Evolutionary conservation across 2,888 invertebrate genomes (phyloP).

Genomic region (Pimpla rufipes): DNA sequence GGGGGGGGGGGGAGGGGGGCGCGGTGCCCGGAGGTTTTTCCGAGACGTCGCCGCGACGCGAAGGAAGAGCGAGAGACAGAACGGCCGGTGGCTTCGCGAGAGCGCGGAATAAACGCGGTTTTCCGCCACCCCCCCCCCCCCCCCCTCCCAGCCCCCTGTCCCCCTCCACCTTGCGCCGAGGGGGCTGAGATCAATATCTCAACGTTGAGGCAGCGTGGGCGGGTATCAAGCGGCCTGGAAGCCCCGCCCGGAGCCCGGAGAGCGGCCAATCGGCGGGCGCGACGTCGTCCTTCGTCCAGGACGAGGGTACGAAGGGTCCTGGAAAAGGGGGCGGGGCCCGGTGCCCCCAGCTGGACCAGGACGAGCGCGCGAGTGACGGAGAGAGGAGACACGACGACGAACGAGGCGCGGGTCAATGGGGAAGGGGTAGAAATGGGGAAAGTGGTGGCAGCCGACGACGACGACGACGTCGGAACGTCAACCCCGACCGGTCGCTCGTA

Average conservation of each 20-base stretch:
- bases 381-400: neutral
- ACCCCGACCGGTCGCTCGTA: slow-evolving; percentile 77
- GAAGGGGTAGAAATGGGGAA: slow-evolving; percentile 65
- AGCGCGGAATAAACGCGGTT: slow-evolving; percentile 55
- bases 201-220: slow-evolving; percentile 73
- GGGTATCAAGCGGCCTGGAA: slow-evolving; percentile 57
- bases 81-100: slow-evolving; percentile 15
- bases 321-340: slow-evolving; percentile 65
- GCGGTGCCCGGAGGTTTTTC: slow-evolving; percentile 2
- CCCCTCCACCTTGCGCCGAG: slow-evolving; percentile 31
- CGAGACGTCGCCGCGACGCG: slow-evolving; percentile 7
- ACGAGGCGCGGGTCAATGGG: slow-evolving; percentile 45
- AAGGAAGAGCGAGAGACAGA: slow-evolving; percentile 23
- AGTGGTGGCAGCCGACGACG: slow-evolving; percentile 61
- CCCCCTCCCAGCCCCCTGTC: too few relatives aligned
- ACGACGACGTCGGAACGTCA: slow-evolving; percentile 61
- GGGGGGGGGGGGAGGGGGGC: too few relatives aligned
- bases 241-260: slow-evolving; percentile 65
- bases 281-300: slow-evolving; percentile 48
- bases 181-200: slow-evolving; percentile 84
- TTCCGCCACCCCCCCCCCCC: slow-evolving; percentile 56
- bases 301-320: slow-evolving; percentile 62
- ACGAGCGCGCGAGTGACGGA: slow-evolving; percentile 33
- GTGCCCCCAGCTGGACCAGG: slow-evolving; percentile 40
- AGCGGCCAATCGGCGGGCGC: slow-evolving; percentile 58